Conservation (phyloP, 1,140 invertebrate genomes). For the Megalopta genalis region DNA sequence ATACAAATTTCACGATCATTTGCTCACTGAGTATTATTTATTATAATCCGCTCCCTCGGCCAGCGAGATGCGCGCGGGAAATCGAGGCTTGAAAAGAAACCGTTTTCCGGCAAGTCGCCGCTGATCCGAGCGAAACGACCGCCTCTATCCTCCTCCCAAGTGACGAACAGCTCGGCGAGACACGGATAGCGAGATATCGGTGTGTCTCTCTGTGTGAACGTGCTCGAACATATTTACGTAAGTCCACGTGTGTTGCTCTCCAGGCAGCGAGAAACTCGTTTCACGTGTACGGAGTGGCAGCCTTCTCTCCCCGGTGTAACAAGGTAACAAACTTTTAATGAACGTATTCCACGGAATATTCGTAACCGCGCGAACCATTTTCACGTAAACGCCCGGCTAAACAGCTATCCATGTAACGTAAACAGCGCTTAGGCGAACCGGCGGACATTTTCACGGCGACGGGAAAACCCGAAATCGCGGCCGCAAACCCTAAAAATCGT, state of each 20-base stretch:
- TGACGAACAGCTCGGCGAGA: neutral
- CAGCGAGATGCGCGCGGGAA: neutral
- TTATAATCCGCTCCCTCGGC: too few species aligned
- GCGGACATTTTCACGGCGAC: neutral
- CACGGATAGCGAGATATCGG: neutral
- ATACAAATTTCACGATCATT: too few species aligned
- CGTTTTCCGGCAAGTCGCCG: neutral
- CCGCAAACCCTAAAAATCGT: too few species aligned
- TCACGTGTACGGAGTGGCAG: slow-evolving; percentile 1
- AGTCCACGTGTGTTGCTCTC: slow-evolving; percentile 4
- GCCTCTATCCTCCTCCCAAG: neutral
- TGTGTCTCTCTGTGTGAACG: neutral
- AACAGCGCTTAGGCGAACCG: neutral
- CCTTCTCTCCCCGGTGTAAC: slow-evolving; percentile 1
- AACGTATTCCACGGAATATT: slow-evolving; percentile 30
- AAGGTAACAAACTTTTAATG: slow-evolving; percentile 42
- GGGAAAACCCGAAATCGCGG: too few species aligned
- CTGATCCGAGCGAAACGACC: neutral
- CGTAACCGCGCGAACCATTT: neutral
- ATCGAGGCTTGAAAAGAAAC: neutral
- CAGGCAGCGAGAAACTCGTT: slow-evolving; percentile 1
- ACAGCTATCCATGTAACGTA: neutral
- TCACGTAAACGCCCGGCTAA: neutral
- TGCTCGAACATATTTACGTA: slow-evolving; percentile 17
- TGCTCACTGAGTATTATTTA: too few species aligned